phyloP scores from a whole-genome alignment of 2,888 invertebrate species.

The Hirudinaria manillensis region DNA sequence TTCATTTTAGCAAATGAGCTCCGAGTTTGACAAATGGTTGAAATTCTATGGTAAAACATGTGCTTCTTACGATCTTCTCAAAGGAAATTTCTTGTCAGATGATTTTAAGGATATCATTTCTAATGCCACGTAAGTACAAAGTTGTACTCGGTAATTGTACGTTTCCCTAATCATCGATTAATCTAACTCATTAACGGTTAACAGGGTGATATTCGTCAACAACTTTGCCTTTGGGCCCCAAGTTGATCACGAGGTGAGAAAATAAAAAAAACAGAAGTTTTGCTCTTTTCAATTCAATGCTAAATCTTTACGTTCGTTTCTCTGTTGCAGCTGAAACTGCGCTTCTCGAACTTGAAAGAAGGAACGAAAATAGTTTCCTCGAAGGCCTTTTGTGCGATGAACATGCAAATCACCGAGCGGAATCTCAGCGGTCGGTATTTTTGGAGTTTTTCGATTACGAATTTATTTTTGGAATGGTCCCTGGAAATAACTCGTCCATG shows the following conservation, averaged over 20 bases:
- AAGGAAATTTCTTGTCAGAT: constrained; percentile 88
- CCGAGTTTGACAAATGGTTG: constrained; percentile 88
- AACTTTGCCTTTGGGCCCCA: constrained; percentile 98
- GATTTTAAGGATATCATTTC: constrained; percentile 89
- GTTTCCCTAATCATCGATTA: not conserved
- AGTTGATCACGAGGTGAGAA: constrained; percentile 74
- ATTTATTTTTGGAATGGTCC: not conserved
- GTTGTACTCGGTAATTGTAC: not conserved
- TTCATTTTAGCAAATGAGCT: constrained; percentile 71
- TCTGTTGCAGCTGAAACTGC: constrained; percentile 71
- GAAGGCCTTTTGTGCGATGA: constrained; percentile 93
- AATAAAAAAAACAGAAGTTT: not conserved
- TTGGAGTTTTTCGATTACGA: not conserved
- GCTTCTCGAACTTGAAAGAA: constrained; percentile 83
- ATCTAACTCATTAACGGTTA: not conserved
- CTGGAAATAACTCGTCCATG: too few relatives aligned
- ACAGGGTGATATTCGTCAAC: constrained; percentile 88
- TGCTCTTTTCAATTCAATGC: not conserved
- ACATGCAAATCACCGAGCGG: constrained; percentile 93
- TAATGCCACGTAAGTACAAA: constrained; percentile 64
- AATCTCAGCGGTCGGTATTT: constrained; percentile 73
- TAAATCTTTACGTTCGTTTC: not conserved
- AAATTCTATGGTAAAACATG: constrained; percentile 90
- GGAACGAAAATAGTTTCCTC: constrained; percentile 91
- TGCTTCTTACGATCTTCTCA: constrained; percentile 77